These are phyloP conservation scores for Aleiodes alternator DNA, from an alignment of 2,888 invertebrate genomes.

Conservation along the genomic window DNA sequence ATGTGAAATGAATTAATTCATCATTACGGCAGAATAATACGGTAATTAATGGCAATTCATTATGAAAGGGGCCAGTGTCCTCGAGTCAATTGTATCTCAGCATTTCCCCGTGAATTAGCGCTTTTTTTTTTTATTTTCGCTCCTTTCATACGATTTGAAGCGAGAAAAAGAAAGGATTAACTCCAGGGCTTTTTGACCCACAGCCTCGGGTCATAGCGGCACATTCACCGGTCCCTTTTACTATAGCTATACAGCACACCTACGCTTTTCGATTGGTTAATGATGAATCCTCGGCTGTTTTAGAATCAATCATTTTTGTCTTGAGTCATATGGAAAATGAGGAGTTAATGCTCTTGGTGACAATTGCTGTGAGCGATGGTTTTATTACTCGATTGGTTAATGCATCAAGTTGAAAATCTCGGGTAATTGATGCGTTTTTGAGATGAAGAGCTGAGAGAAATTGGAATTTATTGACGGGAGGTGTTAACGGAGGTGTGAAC, in stretches of 20 bases:
- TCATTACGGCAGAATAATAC: slow-evolving; percentile 10
- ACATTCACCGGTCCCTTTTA: slow-evolving; percentile 33
- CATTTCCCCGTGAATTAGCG: slow-evolving; percentile 25
- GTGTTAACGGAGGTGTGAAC: slow-evolving; percentile 1
- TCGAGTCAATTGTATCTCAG: slow-evolving; percentile 6
- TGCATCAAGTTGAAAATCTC: no score
- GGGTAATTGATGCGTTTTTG: no score
- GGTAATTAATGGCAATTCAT: slow-evolving; percentile 23
- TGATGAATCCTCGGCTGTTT: background rate
- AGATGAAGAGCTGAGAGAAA: background rate
- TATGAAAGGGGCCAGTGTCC: slow-evolving; percentile 39
- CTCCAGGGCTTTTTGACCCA: slow-evolving; percentile 59
- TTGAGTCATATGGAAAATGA: background rate
- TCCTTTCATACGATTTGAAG: background rate
- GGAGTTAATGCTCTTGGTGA: slow-evolving; percentile 9
- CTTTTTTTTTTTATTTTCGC: slow-evolving; percentile 17
- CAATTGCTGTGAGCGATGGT: background rate
- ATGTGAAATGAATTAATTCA: slow-evolving; percentile 11
- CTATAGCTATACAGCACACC: background rate
- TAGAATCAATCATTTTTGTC: slow-evolving; percentile 10
- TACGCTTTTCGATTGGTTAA: slow-evolving; percentile 24
- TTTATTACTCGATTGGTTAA: background rate
- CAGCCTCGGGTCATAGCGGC: slow-evolving; percentile 60
- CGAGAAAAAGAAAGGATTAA: slow-evolving; percentile 22
- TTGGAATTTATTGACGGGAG: background rate